Conservation (phyloP, 2,113 vertebrate species). For the Labrus mixtus region DNA sequence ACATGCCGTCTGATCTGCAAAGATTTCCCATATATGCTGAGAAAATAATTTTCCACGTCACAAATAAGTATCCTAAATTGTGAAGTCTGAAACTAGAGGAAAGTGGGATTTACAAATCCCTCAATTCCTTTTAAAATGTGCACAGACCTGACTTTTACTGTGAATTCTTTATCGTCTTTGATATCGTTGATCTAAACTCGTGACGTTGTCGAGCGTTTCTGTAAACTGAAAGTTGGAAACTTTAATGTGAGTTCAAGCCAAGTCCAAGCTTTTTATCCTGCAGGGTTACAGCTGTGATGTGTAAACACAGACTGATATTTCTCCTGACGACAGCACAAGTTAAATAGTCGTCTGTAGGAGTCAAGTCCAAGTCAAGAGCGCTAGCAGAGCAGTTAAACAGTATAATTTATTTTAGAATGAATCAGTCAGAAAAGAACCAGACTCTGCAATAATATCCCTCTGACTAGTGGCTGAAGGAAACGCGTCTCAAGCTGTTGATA, state of each 20-base stretch:
- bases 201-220: neutral
- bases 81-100: neutral
- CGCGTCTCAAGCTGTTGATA: neutral
- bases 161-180: neutral
- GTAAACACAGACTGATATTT: constrained; percentile 20
- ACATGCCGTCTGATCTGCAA: too few relatives aligned
- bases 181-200: neutral
- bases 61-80: too few relatives aligned
- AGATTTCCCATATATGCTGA: too few relatives aligned
- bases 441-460: neutral
- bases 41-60: too few relatives aligned
- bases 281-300: constrained; percentile 21
- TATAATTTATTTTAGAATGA: neutral
- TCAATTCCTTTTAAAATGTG: neutral
- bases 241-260: neutral
- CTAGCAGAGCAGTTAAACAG: too few relatives aligned
- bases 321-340: neutral
- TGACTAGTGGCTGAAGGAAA: neutral
- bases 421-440: neutral
- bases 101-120: neutral
- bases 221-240: constrained; percentile 11
- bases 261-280: constrained; percentile 21
- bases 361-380: neutral
- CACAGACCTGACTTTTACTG: neutral
- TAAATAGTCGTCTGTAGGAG: neutral